Conservation (phyloP, 2,113 vertebrate genomes). For the Myrmecophaga tridactyla region DNA sequence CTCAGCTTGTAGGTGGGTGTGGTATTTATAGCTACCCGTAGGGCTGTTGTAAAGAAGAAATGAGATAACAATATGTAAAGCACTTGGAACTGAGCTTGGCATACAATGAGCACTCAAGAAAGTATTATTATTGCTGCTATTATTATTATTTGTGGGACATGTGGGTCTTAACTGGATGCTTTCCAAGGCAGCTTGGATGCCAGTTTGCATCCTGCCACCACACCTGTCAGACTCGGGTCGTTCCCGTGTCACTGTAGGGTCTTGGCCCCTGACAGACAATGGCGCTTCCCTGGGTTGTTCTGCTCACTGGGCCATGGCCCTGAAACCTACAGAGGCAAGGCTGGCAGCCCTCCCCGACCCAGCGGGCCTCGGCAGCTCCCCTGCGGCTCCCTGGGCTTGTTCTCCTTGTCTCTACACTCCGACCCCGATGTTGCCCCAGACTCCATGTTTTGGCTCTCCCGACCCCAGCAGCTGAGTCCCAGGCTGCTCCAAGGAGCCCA, state of each 20-base stretch:
- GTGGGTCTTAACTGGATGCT: neutral
- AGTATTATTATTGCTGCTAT: neutral
- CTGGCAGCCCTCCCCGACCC: neutral
- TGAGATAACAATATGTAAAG: neutral
- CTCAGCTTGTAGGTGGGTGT: neutral
- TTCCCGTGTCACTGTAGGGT: fast-evolving
- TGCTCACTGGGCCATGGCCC: neutral
- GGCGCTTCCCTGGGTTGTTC: neutral
- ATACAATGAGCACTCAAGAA: neutral
- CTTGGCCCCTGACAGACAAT: neutral
- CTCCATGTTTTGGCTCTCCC: neutral
- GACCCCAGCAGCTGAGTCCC: neutral
- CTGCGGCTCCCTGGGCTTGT: neutral
- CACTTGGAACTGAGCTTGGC: neutral
- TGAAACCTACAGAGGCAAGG: neutral
- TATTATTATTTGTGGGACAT: neutral
- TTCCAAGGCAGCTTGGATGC: neutral
- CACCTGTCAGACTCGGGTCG: neutral
- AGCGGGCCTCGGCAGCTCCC: neutral
- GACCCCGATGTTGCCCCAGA: neutral
- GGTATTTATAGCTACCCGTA: neutral
- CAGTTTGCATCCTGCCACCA: neutral
- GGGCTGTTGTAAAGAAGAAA: neutral
- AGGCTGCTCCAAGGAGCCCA: neutral
- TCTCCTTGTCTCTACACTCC: neutral